phyloP scores from a whole-genome alignment of 2,797 vertebrate species.

The Mareca strepera region DNA sequence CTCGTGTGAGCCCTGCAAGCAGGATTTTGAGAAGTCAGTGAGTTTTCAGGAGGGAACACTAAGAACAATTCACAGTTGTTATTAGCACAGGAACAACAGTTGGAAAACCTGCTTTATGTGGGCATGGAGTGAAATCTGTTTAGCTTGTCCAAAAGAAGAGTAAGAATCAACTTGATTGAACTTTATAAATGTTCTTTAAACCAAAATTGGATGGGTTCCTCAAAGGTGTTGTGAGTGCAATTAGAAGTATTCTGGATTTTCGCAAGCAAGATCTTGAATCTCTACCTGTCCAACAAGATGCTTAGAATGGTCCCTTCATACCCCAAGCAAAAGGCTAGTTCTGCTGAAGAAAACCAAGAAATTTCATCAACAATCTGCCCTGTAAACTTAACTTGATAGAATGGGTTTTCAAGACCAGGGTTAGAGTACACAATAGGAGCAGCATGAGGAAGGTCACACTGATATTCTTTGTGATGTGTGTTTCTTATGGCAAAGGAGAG shows the following conservation, averaged over 20 bases:
- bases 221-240: background rate
- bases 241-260: background rate
- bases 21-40: background rate
- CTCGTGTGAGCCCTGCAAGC: background rate
- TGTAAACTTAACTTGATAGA: background rate
- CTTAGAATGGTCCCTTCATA: background rate
- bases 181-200: background rate
- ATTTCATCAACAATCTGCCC: background rate
- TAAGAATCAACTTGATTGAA: background rate
- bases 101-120: background rate
- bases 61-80: background rate
- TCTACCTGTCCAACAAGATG: background rate
- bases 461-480: background rate
- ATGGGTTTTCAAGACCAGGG: background rate
- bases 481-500: background rate
- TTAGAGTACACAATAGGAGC: background rate
- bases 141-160: background rate
- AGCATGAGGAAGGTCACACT: background rate
- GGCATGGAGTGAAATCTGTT: background rate
- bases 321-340: background rate
- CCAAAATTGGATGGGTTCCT: background rate
- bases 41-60: background rate
- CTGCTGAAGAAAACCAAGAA: background rate
- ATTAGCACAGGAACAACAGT: background rate
- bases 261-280: background rate